phyloP scores from a whole-genome alignment of 2,113 vertebrate genomes.

The Tympanuchus pallidicinctus region DNA sequence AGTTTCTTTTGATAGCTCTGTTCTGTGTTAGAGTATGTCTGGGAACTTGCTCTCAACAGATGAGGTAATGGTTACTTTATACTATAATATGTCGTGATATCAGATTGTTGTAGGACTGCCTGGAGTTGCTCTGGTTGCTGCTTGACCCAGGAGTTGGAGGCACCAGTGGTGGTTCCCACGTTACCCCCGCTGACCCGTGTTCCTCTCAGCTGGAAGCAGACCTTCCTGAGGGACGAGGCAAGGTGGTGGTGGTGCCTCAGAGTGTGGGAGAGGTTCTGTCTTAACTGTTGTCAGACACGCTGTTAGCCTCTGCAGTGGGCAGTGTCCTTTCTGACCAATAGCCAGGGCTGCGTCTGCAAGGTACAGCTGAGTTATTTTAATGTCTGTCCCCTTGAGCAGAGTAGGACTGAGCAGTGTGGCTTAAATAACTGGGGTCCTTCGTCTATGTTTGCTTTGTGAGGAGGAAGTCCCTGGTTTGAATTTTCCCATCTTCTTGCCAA shows the following conservation, averaged over 20 bases:
- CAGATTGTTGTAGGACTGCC: not conserved
- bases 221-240: not conserved
- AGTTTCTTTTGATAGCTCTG: not conserved
- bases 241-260: not conserved
- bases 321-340: constrained; percentile 72
- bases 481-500: constrained; percentile 58
- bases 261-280: not conserved
- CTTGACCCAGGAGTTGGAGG: not conserved
- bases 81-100: not conserved
- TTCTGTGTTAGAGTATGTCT: not conserved
- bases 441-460: constrained; percentile 62
- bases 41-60: not conserved
- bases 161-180: not conserved
- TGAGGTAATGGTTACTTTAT: not conserved
- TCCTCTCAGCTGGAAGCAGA: not conserved
- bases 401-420: constrained; percentile 41
- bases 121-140: not conserved
- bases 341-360: constrained; percentile 74
- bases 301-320: constrained; percentile 66
- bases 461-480: constrained; percentile 52
- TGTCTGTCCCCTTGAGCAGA: constrained; percentile 51
- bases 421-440: constrained; percentile 66
- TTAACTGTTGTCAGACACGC: not conserved
- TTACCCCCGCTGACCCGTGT: not conserved
- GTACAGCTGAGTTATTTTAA: constrained; percentile 53